Percentiles rank a stretch among this genome's conserved stretches.
phyloP scores from a whole-genome alignment of 2,113 vertebrate genomes.

The Puffinus mauretanicus region DNA sequence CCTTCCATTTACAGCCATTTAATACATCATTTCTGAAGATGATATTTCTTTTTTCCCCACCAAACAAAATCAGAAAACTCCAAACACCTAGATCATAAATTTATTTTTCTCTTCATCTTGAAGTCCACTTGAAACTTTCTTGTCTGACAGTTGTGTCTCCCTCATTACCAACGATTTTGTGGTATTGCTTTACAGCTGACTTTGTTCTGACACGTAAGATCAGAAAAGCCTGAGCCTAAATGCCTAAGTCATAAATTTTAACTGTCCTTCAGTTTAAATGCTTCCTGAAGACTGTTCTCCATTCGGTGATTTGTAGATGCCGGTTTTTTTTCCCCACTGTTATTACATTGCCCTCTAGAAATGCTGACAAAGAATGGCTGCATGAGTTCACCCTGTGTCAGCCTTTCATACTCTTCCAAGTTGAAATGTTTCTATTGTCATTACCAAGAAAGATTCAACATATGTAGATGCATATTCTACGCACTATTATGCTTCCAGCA shows the following conservation, averaged over 20 bases:
- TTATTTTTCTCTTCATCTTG: neutral
- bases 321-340: neutral
- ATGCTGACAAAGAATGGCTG: constrained; percentile 44
- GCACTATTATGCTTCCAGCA: constrained; percentile 5
- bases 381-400: constrained; percentile 18
- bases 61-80: neutral
- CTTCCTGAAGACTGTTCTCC: constrained; percentile 30
- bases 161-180: constrained; percentile 21
- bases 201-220: constrained; percentile 45
- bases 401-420: constrained; percentile 23
- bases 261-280: constrained; percentile 41
- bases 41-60: neutral
- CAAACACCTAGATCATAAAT: neutral
- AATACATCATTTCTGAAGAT: neutral
- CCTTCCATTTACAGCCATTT: neutral
- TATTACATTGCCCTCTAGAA: constrained; percentile 51
- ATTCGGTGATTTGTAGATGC: constrained; percentile 19
- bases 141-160: neutral
- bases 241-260: constrained; percentile 32
- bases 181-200: neutral
- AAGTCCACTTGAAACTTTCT: neutral
- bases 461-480: constrained; percentile 51
- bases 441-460: constrained; percentile 37
- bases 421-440: constrained; percentile 41
- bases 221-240: constrained; percentile 30